Conservation (phyloP, 2,113 vertebrate species). For the Atractosteus spatula region DNA sequence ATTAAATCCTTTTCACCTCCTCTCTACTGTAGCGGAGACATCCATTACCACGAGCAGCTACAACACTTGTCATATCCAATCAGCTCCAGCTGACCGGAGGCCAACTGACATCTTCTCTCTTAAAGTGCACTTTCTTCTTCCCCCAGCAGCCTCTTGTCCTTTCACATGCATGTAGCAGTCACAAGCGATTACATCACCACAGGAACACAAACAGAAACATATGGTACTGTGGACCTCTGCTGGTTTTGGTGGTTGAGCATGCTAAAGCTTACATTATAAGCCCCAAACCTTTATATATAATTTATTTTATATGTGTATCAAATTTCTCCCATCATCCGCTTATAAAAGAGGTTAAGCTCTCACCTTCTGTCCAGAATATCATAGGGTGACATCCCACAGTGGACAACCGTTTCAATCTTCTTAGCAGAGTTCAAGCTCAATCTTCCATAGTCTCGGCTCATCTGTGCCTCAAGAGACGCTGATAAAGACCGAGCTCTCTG, state of each 20-base stretch:
- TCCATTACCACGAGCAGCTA: constrained; percentile 81
- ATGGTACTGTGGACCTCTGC: constrained; percentile 72
- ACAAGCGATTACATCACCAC: constrained; percentile 79
- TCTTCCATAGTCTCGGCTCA: background rate
- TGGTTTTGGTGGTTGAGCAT: constrained; percentile 32
- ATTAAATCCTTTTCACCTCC: constrained; percentile 75
- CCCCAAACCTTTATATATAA: background rate
- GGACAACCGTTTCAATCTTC: constrained; percentile 12
- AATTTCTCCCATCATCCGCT: background rate
- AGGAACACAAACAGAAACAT: constrained; percentile 79
- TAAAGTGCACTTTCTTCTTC: constrained; percentile 67
- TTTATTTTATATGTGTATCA: constrained; percentile 8
- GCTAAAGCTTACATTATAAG: background rate
- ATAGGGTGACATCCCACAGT: background rate
- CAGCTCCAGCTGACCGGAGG: constrained; percentile 70
- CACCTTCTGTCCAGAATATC: constrained; percentile 11
- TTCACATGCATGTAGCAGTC: constrained; percentile 77
- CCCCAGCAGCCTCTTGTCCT: constrained; percentile 72
- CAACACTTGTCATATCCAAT: constrained; percentile 91
- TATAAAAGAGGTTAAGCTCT: constrained; percentile 7
- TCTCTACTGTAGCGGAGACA: constrained; percentile 70
- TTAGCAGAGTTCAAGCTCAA: constrained; percentile 12
- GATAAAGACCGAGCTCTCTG: background rate
- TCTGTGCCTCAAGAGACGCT: constrained; percentile 11
- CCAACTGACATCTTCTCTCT: constrained; percentile 71